Percentiles rank a stretch among this genome's conserved stretches.
phyloP scores from a whole-genome alignment of 92 coral and sea anemone genomes.

The Epizoanthus rinbou region DNA sequence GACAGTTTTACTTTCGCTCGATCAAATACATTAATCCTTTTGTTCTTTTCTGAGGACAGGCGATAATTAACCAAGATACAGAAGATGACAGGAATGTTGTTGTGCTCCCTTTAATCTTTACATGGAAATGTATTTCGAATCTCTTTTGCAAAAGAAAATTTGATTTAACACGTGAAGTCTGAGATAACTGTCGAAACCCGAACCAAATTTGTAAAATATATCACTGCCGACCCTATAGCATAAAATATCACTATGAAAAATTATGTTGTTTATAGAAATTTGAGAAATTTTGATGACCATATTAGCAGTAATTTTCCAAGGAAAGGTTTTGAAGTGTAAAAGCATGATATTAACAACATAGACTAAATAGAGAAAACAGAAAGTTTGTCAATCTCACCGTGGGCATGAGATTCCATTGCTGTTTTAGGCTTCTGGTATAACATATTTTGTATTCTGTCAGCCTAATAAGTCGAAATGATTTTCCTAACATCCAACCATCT shows the following conservation, averaged over 20 bases:
- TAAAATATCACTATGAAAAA: not conserved
- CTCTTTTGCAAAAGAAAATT: no score
- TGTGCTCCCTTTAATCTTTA: no score
- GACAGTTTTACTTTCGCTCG: no score
- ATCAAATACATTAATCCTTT: no score
- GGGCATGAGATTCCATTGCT: not conserved
- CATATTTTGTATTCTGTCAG: not conserved
- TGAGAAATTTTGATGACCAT: not conserved
- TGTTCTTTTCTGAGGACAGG: no score
- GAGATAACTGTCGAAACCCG: no score
- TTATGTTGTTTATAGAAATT: not conserved
- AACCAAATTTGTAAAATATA: no score
- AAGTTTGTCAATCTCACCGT: not conserved
- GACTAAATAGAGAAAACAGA: not conserved
- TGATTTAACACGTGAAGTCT: no score
- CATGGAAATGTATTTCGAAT: no score
- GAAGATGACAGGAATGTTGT: no score
- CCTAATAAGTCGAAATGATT: slow-evolving; percentile 8
- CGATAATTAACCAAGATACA: no score
- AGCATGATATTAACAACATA: not conserved
- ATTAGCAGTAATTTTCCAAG: not conserved
- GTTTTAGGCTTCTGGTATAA: not conserved
- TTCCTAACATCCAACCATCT: not conserved
- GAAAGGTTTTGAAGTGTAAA: not conserved
- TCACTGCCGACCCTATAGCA: no score